Conservation (phyloP, 2,113 vertebrate genomes). For the Desmodus rotundus region DNA sequence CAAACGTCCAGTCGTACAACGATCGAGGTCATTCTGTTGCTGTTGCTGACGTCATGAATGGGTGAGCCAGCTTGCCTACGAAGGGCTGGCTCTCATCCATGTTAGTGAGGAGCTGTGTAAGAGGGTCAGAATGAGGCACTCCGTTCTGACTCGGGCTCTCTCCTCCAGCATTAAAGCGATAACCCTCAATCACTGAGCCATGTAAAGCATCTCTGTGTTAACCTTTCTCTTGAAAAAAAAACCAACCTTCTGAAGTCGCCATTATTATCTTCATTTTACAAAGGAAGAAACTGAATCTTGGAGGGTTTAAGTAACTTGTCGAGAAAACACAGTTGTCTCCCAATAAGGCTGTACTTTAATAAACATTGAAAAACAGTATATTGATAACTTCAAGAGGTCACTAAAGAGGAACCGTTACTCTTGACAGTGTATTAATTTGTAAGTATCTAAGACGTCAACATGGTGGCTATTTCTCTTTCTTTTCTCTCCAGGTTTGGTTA, state of each 20-base stretch:
- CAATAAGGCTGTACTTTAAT: not conserved
- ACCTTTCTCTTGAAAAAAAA: conserved; percentile 2
- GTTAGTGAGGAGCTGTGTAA: not conserved
- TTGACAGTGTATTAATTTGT: not conserved
- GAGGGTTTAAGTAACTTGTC: not conserved
- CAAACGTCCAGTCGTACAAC: not conserved
- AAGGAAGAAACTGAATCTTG: conserved; percentile 9
- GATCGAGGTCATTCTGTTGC: conserved; percentile 36
- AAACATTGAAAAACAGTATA: not conserved
- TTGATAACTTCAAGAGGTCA: not conserved
- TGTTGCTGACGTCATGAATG: conserved; percentile 37
- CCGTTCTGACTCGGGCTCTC: not conserved
- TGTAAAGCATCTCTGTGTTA: not conserved
- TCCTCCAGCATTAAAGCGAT: conserved; percentile 10
- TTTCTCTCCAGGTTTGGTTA: not conserved
- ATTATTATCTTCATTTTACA: conserved; percentile 9
- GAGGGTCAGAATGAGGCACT: not conserved
- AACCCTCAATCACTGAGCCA: not conserved
- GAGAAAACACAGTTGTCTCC: not conserved
- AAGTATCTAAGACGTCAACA: not conserved
- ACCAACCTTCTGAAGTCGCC: not conserved
- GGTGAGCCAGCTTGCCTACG: conserved; percentile 18
- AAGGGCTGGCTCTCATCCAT: not conserved
- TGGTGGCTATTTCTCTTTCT: not conserved
- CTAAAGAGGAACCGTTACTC: not conserved